phyloP scores from a whole-genome alignment of 2,888 invertebrate genomes.

The Steinernema hermaphroditum region DNA sequence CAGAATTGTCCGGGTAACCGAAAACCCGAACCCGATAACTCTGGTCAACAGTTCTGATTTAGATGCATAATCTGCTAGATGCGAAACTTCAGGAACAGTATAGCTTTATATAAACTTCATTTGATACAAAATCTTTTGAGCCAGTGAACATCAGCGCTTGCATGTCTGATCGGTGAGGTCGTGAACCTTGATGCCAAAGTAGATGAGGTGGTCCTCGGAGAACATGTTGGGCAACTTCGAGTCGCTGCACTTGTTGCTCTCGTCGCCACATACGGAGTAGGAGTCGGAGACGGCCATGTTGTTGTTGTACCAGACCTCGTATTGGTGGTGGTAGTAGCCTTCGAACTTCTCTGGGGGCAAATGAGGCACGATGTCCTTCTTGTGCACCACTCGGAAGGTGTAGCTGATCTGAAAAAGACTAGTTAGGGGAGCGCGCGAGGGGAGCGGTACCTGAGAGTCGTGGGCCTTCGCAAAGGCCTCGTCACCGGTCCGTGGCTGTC shows the following conservation, averaged over 20 bases:
- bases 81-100: too few species aligned
- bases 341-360: conserved; percentile 50
- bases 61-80: too few species aligned
- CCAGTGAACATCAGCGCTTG: too few species aligned
- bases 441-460: conserved; percentile 42
- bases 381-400: conserved; percentile 57
- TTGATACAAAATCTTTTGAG: too few species aligned
- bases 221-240: conserved; percentile 43
- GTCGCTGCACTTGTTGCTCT: conserved; percentile 52
- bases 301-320: conserved; percentile 56
- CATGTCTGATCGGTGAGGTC: too few species aligned
- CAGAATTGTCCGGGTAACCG: too few species aligned
- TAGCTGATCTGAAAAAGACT: conserved; percentile 35
- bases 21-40: too few species aligned
- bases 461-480: conserved; percentile 47
- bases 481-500: conserved; percentile 56
- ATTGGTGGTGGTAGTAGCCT: conserved; percentile 50
- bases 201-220: conserved; percentile 45
- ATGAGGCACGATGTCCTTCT: conserved; percentile 60
- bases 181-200: too few species aligned
- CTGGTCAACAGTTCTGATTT: too few species aligned
- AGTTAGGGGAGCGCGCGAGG: neutral
- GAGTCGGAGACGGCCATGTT: conserved; percentile 44
- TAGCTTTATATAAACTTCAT: too few species aligned
- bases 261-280: conserved; percentile 46